Evolutionary conservation across 1,140 invertebrate species (phyloP).

Genomic region (Lethrus apterus): DNA sequence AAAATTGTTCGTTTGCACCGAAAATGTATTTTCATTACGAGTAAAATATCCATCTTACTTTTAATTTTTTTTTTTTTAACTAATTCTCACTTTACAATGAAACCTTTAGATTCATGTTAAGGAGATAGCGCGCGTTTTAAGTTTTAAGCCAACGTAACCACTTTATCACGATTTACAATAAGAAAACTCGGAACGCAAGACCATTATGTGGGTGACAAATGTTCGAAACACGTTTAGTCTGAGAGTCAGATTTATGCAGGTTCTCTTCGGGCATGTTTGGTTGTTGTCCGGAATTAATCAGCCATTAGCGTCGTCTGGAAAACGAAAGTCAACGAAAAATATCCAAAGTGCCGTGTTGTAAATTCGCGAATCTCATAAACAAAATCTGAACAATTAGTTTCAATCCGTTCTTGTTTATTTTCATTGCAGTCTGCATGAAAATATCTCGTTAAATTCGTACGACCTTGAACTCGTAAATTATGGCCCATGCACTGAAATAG

Average conservation of each 20-base stretch:
- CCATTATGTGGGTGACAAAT: slow-evolving; percentile 22
- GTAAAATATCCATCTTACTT: too few species aligned
- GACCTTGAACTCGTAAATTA: slow-evolving; percentile 18
- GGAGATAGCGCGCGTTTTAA: slow-evolving; percentile 1
- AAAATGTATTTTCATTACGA: too few species aligned
- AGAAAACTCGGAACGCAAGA: slow-evolving; percentile 12
- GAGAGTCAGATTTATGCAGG: slow-evolving; percentile 21
- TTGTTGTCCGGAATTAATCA: slow-evolving; percentile 21
- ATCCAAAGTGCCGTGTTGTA: too few species aligned
- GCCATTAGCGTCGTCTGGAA: slow-evolving; percentile 8
- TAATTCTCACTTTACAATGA: too few species aligned
- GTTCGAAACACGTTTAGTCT: slow-evolving; percentile 19
- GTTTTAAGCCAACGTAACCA: slow-evolving; percentile 11
- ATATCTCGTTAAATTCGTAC: too few species aligned
- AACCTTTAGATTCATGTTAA: slow-evolving; percentile 5
- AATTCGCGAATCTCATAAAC: too few species aligned
- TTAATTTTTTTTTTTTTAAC: too few species aligned
- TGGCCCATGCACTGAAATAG: not conserved
- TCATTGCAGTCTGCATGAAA: too few species aligned
- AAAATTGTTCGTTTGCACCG: too few species aligned
- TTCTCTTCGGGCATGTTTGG: slow-evolving; percentile 17
- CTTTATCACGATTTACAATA: slow-evolving; percentile 11
- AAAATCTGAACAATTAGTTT: too few species aligned
- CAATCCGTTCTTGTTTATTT: too few species aligned
- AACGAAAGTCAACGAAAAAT: too few species aligned